Evolutionary conservation across 2,113 vertebrate species (phyloP).

Genomic region (Sturnira hondurensis): DNA sequence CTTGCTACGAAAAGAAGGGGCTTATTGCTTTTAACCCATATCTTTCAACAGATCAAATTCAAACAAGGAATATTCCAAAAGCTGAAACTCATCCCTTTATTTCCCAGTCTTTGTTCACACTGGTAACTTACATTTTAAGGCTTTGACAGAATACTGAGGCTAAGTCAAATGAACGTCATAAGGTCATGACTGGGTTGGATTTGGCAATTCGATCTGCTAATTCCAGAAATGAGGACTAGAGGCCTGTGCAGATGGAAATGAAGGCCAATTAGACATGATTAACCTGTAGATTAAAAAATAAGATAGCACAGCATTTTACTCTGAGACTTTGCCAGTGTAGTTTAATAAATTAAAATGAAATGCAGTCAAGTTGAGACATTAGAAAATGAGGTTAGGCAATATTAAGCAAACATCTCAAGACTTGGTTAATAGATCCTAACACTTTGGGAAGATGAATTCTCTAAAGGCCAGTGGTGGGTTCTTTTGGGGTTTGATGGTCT

Average conservation of each 20-base stretch:
- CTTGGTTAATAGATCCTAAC: conserved; percentile 44
- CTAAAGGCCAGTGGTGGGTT: neutral
- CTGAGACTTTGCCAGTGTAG: conserved; percentile 73
- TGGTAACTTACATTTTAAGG: neutral
- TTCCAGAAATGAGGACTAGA: conserved; percentile 62
- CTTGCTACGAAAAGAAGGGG: neutral
- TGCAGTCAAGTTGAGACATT: conserved; percentile 76
- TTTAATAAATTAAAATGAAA: conserved; percentile 76
- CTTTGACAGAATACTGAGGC: conserved; percentile 4
- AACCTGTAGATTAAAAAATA: conserved; percentile 75
- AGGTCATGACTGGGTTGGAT: conserved; percentile 59
- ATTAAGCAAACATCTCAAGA: conserved; percentile 56
- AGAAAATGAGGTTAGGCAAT: conserved; percentile 66
- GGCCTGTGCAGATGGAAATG: conserved; percentile 60
- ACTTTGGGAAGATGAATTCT: conserved; percentile 18
- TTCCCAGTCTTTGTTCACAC: neutral
- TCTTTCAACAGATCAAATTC: neutral
- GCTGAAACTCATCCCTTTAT: neutral
- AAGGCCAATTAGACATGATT: conserved; percentile 74
- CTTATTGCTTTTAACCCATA: neutral
- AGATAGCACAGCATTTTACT: conserved; percentile 71
- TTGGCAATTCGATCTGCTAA: conserved; percentile 62
- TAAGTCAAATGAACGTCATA: neutral
- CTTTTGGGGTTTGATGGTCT: neutral
- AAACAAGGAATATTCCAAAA: neutral